A percentile compares a stretch with the other conserved stretches of the same genome.
These are phyloP conservation scores for Salminus brasiliensis DNA, from an alignment of 2,113 vertebrate species.

Conservation along the genomic window DNA sequence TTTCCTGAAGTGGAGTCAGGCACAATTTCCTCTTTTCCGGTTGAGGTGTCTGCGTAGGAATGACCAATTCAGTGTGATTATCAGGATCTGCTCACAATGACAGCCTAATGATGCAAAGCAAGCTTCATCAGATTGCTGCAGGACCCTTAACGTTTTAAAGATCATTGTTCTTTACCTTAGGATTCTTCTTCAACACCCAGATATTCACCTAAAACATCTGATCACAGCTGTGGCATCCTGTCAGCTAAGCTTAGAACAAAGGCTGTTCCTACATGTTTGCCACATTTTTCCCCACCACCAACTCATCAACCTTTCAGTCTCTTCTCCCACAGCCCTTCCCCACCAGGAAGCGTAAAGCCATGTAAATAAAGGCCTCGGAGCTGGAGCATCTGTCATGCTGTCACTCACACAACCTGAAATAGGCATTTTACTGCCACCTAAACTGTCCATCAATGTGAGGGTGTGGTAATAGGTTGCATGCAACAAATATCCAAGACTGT, in stretches of 20 bases:
- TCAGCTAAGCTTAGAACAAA: neutral
- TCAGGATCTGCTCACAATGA: neutral
- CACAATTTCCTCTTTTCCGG: constrained; percentile 27
- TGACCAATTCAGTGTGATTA: neutral
- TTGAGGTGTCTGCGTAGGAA: neutral
- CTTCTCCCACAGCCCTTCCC: constrained; percentile 14
- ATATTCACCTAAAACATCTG: neutral
- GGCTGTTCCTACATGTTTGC: neutral
- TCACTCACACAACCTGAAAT: constrained; percentile 58
- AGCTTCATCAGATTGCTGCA: neutral
- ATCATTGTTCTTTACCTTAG: neutral
- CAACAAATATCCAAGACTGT: neutral
- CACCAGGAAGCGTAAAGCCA: constrained; percentile 49
- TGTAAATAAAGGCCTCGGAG: constrained; percentile 4
- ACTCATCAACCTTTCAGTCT: neutral
- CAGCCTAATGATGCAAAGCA: too few relatives aligned
- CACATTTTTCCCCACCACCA: constrained; percentile 32
- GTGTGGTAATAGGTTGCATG: neutral
- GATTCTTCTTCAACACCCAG: neutral
- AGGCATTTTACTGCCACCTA: constrained; percentile 48
- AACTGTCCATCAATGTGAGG: constrained; percentile 20
- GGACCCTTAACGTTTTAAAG: neutral
- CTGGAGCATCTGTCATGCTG: constrained; percentile 61
- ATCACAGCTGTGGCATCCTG: neutral
- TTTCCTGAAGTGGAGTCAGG: constrained; percentile 53